A percentile compares a stretch with the other conserved stretches of the same genome.
These are phyloP conservation scores for Rhipidura dahli DNA, from an alignment of 2,113 vertebrate genomes.

Conservation along the genomic window DNA sequence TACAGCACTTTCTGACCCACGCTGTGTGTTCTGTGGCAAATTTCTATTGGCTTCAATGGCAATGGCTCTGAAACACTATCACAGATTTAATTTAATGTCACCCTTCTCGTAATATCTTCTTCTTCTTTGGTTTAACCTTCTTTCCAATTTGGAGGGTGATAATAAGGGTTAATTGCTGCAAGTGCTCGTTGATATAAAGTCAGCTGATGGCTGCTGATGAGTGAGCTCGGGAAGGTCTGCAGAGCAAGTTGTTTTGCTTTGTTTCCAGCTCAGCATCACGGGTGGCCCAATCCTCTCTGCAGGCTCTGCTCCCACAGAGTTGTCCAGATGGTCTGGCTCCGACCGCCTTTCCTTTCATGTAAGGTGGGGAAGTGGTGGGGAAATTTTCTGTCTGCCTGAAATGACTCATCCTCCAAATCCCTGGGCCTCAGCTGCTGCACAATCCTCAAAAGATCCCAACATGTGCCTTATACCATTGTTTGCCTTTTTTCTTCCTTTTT, in stretches of 20 bases:
- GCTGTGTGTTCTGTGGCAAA: not conserved
- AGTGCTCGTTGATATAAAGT: not conserved
- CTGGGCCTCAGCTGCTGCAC: not conserved
- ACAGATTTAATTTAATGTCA: not conserved
- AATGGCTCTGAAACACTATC: not conserved
- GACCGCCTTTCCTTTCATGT: not conserved
- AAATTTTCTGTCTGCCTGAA: not conserved
- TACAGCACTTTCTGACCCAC: not conserved
- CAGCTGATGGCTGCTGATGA: not conserved
- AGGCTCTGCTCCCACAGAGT: conserved; percentile 26
- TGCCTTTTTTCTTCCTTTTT: not conserved
- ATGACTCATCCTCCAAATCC: not conserved
- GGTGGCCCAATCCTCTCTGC: conserved; percentile 1
- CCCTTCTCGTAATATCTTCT: not conserved
- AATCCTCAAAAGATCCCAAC: not conserved
- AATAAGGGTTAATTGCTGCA: not conserved
- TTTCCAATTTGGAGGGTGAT: not conserved
- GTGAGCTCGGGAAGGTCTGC: not conserved
- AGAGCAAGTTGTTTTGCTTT: conserved; percentile 7
- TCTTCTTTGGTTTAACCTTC: not conserved
- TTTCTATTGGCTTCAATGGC: not conserved
- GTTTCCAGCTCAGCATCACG: not conserved
- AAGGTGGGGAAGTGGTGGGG: not conserved
- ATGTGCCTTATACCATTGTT: not conserved
- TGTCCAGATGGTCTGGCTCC: conserved; percentile 51